phyloP scores from a whole-genome alignment of 2,797 vertebrate species.

The Nyctalus aviator region DNA sequence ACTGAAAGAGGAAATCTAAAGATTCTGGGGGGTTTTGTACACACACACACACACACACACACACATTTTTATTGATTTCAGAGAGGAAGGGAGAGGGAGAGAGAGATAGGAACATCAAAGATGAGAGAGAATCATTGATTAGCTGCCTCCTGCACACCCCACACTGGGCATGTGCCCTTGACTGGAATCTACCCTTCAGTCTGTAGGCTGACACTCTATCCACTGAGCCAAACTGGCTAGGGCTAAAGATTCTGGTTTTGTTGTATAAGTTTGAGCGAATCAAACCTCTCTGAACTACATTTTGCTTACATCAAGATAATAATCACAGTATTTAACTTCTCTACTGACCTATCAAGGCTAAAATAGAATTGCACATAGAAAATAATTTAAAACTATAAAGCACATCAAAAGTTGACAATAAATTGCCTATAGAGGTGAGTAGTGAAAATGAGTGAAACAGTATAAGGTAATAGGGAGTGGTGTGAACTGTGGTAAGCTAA shows the following conservation, averaged over 20 bases:
- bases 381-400: constrained; percentile 35
- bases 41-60: no score
- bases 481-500: neutral
- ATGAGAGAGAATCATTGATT: no score
- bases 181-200: no score
- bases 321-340: constrained; percentile 27
- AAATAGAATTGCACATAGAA: constrained; percentile 42
- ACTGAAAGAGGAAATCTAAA: neutral
- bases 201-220: no score
- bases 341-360: neutral
- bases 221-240: no score
- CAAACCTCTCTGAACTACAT: constrained; percentile 19
- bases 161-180: no score
- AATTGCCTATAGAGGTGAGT: neutral
- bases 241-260: constrained; percentile 40
- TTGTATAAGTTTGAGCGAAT: constrained; percentile 12
- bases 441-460: neutral
- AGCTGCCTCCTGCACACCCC: no score
- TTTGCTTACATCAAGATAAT: constrained; percentile 34
- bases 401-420: constrained; percentile 14
- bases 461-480: neutral
- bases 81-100: no score
- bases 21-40: neutral
- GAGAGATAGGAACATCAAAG: no score
- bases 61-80: no score